Evolutionary conservation across 2,888 invertebrate species (phyloP), one percentile per base, ranked within the genome.

Genomic region (Palloptera scutellata): DNA sequence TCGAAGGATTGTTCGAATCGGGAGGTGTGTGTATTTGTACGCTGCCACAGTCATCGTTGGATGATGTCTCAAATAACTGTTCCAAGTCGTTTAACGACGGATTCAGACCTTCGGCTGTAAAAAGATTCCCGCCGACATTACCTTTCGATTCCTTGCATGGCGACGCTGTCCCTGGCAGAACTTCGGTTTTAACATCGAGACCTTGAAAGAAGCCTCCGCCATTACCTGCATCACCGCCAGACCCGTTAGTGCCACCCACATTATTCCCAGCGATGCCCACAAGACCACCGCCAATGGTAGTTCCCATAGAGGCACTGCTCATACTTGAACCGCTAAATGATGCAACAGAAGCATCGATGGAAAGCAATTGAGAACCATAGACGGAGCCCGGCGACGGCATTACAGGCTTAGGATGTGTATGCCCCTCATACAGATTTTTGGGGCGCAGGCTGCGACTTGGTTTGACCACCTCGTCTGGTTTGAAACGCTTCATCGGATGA

Each of bases 61-160:
- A 81, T 0, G 94, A 94, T 83, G 95, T 94, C 83, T 85, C 80
- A 86, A 97, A 98, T 80, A 97, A 92, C 84, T 97, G 94, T 80
- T 97, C 97, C 75, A 97, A 89, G 86, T 97, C 97, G 81, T 93
- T 92, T 76, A 92, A 90, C 54, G 94, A 94, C 54, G 95, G 92
- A 83, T 93, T 93, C 45, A 97, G 88, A 41, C 97, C 97, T 86
- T 95, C 94, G 76, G 91, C 93, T 54, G 95, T 95, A 81, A 91
- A 95, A 45, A 95, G 87, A 84, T 93, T 84, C 10, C 80, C 81
- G 19, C 81, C 80, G 42, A 76, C 75, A 15, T 75, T 73, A 61
- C 75, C 76, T 66, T 84, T 82, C 0, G 77, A 69, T 57, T 83
- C 83, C 69, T 84, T 84, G 70, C 81, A 78, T 20, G 81, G 81